Base-by-base conservation (phyloP, 2,797 vertebrate species). In the Delichon dasypus region DNA sequence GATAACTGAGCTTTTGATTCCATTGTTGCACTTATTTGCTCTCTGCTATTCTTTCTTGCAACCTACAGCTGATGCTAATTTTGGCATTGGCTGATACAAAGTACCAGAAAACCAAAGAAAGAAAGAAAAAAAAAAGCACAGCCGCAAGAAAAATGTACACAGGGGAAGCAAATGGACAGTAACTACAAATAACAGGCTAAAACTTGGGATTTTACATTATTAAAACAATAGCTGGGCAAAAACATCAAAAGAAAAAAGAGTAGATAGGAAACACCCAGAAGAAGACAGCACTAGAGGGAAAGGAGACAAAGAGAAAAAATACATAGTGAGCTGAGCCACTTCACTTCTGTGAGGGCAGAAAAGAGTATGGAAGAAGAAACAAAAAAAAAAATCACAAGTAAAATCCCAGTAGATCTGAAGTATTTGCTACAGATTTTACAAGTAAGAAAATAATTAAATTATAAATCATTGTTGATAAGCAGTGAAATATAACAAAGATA, bases 191-290 rank as follows among this genome's bases (percentile, higher is more conserved):
- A 88, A 84, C 32, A 86, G 53, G 42, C 29, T 78, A 91, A 88
- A 93, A 54, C 73, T 51, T 65, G n/a, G 34, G 80, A 76, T 82
- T 94, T 96, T 95, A 71, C 80, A 85, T 90, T 95, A 94, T 89
- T 94, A 51, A 96, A 93, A 90, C 83, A 91, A 67, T 4, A 90
- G 77, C 23, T 44, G n/a, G 38, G 71, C 53, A 90, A 85, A 91
- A 90, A 77, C 47, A 81, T 89, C 73, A 91, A 71, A 95, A 92
- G 85, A 64, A 83, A 79, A 86, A 91, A 53, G 10, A 86, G n/a
- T 29, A 76, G 26, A 84, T 10, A 91, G 48, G 53, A 91, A 76
- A 32, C 30, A 92, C 14, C 16, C 34, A 93, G 60, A 81, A 92
- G 45, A 94, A 11, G 21, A 84, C 30, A 74, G 77, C 76, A 73